These are phyloP conservation scores for Sebastes glaucus DNA, from an alignment of 2,797 vertebrate genomes.

Conservation along the genomic window DNA sequence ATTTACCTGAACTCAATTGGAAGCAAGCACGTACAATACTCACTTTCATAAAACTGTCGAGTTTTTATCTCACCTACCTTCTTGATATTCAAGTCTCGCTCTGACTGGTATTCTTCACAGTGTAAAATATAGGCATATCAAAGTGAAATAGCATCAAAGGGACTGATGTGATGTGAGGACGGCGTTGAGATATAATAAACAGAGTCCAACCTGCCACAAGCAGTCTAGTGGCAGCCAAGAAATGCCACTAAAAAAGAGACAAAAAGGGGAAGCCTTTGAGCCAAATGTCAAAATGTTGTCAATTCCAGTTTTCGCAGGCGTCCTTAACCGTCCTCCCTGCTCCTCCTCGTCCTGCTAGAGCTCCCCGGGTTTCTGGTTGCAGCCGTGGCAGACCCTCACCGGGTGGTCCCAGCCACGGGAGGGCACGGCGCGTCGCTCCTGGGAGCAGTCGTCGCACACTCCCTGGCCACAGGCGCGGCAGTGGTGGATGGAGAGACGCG, in stretches of 20 bases:
- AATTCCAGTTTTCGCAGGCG: conserved; percentile 28
- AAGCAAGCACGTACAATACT: conserved; percentile 17
- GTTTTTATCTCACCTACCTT: neutral
- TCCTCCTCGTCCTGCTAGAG: conserved; percentile 84
- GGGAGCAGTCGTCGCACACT: conserved; percentile 95
- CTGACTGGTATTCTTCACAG: conserved; percentile 53
- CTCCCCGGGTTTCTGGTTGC: conserved; percentile 94
- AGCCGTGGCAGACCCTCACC: conserved; percentile 93
- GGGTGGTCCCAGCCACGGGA: conserved; percentile 98
- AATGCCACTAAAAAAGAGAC: conserved; percentile 13
- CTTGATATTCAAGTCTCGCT: conserved; percentile 39
- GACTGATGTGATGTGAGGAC: conserved; percentile 22
- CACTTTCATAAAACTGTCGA: conserved; percentile 10
- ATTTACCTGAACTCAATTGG: conserved; percentile 35
- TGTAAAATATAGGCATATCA: conserved; percentile 56
- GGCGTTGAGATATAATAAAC: conserved; percentile 11
- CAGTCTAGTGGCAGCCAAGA: conserved; percentile 7
- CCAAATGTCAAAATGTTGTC: neutral
- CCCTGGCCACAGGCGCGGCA: conserved; percentile 98
- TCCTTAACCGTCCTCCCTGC: neutral
- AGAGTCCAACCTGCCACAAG: conserved; percentile 14
- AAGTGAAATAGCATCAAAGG: conserved; percentile 42
- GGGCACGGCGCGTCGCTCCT: conserved; percentile 91
- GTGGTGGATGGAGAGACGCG: conserved; percentile 97
- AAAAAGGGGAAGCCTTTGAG: neutral